Base-by-base conservation (phyloP, 2,888 invertebrate genomes). In the Torymus tubicola region DNA sequence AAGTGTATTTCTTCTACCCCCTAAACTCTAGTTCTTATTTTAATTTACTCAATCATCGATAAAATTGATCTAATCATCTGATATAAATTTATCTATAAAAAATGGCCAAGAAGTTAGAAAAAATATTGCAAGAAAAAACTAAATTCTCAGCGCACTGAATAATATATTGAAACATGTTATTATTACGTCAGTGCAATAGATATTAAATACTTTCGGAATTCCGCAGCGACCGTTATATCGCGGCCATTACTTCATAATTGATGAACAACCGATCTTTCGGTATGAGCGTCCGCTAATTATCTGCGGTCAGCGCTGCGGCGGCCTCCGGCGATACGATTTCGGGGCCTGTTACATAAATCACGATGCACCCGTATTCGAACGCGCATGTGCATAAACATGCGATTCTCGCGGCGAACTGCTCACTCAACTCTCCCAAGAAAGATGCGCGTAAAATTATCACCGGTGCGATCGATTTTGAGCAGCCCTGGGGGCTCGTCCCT, bases 321-420 rank as follows among this genome's bases (percentile, higher is more conserved):
- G 8, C 42, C 42, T 42, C 42, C 42, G 42, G 42, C 10, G 24
- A 4, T 50, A 52, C 61, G 53, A 68, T 79, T 79, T 79, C 79
- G 69, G 69, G 68, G 63, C 42, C 69, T 50, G 18, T 21, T 79
- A 69, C 57, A 79, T 79, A 74, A 64, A 74, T 79, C 63, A 79
- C 70, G 31, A 58, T 31, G 21, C 67, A 73, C 18, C 61, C 42
- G 5, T 8, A 42, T 42, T 42, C 42, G 42, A 42, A 42, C 42
- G 42, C 10, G 42, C 1, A 42, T 42, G 42, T 42, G 42, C 42
- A 8, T 42, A 42, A 8, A 31, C 31, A 31, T 42, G 42, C 52
- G 42, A 5, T 2, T 64, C 11, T 16, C 16, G 61, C 63, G 57
- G 14, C 78, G 21, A 71, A 61, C 16, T 61, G 67, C 55, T 2